phyloP scores from a whole-genome alignment of 2,797 vertebrate genomes.

The Myotis pilosus region DNA sequence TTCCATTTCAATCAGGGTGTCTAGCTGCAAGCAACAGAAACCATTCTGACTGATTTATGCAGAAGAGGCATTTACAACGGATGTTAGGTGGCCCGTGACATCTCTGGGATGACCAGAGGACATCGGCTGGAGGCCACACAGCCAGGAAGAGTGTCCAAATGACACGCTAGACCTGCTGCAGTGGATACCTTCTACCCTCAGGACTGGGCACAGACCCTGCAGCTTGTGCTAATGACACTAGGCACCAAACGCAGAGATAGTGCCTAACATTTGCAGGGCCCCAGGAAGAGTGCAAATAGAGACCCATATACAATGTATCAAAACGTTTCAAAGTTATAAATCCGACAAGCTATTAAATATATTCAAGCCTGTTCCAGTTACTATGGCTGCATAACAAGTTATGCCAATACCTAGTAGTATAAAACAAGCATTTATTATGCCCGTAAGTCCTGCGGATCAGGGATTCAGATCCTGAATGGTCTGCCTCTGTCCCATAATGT shows the following conservation, averaged over 20 bases:
- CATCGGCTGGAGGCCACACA: not conserved
- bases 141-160: not conserved
- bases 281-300: not conserved
- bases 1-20: not conserved
- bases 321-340: not conserved
- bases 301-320: not conserved
- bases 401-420: not conserved
- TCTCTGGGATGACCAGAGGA: not conserved
- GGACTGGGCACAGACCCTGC: not conserved
- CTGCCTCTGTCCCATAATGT: not conserved
- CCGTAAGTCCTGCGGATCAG: not conserved
- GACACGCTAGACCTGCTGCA: not conserved
- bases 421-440: not conserved
- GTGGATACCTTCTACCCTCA: not conserved
- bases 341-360: not conserved
- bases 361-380: not conserved
- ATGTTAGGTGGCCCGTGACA: not conserved
- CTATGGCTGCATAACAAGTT: not conserved
- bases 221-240: no score
- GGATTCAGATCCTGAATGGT: not conserved
- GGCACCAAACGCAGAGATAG: not conserved
- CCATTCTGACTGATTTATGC: not conserved
- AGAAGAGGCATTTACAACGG: not conserved
- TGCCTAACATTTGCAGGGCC: not conserved
- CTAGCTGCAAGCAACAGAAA: constrained; percentile 14